Evolutionary conservation across 2,888 invertebrate genomes (phyloP).

Genomic region (Epirrhoe tristata): DNA sequence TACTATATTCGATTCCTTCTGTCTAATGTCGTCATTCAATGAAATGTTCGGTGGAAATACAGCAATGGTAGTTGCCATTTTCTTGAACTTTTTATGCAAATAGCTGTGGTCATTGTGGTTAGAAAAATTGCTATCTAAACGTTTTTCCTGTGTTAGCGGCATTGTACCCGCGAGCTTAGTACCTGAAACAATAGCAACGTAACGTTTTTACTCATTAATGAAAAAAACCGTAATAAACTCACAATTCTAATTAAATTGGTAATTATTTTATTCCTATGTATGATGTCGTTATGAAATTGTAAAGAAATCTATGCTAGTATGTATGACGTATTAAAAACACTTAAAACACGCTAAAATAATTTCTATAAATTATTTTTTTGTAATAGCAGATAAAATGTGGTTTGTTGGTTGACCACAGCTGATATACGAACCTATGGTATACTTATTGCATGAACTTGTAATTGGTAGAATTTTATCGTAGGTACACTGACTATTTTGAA

Average conservation of each 20-base stretch:
- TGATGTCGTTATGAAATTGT: no score
- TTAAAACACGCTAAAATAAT: not conserved
- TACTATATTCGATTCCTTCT: conserved; percentile 65
- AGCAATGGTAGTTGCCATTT: conserved; percentile 89
- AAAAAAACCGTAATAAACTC: not conserved
- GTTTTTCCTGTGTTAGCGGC: conserved; percentile 82
- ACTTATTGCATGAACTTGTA: not conserved
- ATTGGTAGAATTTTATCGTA: no score
- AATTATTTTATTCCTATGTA: no score
- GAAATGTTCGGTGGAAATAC: conserved; percentile 67
- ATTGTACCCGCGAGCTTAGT: conserved; percentile 75
- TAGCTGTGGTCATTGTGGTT: conserved; percentile 90
- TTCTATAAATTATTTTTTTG: not conserved
- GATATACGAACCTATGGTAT: not conserved
- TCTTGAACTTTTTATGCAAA: conserved; percentile 97
- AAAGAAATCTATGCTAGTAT: not conserved
- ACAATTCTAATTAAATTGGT: not conserved
- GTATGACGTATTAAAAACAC: not conserved
- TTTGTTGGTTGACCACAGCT: not conserved
- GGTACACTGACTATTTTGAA: not conserved
- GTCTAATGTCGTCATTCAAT: conserved; percentile 66
- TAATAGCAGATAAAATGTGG: not conserved
- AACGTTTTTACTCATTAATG: not conserved
- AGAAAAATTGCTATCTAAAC: conserved; percentile 77
- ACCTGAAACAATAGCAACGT: conserved; percentile 67